Conservation (phyloP, 1,140 invertebrate species). For the Patella vulgata region DNA sequence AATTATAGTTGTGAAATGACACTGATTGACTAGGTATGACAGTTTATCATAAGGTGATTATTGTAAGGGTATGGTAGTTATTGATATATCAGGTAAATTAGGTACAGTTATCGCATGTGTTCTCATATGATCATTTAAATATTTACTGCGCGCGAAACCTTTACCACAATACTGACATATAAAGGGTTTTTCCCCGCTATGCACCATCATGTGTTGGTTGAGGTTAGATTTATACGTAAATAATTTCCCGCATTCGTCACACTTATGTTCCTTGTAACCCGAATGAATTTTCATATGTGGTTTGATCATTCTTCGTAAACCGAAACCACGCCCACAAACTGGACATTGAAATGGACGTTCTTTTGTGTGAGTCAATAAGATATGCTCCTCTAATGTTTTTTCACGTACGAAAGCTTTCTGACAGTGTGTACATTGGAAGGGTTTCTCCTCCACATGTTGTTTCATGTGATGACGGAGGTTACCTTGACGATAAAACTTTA, state of each 20-base stretch:
- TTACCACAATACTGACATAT: constrained; percentile 26
- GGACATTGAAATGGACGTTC: constrained; percentile 17
- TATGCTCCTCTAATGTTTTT: background rate
- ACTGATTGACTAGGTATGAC: no score
- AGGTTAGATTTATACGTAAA: constrained; percentile 18
- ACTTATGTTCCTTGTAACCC: constrained; percentile 17
- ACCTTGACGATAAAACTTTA: constrained; percentile 9
- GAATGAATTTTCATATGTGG: constrained; percentile 23
- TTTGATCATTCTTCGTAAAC: constrained; percentile 6
- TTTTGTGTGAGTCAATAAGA: background rate
- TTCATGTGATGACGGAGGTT: constrained; percentile 10
- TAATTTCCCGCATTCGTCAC: constrained; percentile 16
- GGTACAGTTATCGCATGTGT: constrained; percentile 20
- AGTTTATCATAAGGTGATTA: no score
- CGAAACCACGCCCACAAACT: constrained; percentile 21
- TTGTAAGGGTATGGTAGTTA: no score
- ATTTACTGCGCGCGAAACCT: constrained; percentile 11
- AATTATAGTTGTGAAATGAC: no score
- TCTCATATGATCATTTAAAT: constrained; percentile 13
- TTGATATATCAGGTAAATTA: no score
- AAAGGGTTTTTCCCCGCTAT: constrained; percentile 26
- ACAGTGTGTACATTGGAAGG: constrained; percentile 10
- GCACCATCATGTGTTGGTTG: constrained; percentile 15
- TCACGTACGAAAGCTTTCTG: constrained; percentile 65
- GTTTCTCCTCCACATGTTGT: constrained; percentile 7